Conservation (phyloP, 2,888 invertebrate genomes). For the Ectropis crepuscularia region DNA sequence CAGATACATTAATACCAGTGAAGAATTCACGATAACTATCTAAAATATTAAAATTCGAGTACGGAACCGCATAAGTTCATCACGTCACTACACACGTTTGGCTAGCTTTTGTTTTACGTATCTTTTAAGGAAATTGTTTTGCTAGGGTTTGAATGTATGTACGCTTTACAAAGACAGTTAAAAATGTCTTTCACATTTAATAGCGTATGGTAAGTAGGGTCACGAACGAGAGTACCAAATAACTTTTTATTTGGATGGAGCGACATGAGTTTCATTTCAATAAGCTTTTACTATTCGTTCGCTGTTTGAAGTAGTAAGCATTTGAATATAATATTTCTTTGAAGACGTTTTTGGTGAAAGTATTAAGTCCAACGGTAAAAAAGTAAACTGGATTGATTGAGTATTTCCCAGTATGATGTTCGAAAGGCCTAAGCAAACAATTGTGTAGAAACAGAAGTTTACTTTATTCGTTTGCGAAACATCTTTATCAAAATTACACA, state of each 20-base stretch:
- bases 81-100: not conserved
- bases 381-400: too few relatives aligned
- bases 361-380: too few relatives aligned
- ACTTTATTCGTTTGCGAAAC: too few relatives aligned
- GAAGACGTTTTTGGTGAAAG: too few relatives aligned
- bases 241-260: conserved; percentile 18
- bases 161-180: conserved; percentile 20
- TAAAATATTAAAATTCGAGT: too few relatives aligned
- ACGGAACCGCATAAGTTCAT: not conserved
- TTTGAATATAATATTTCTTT: not conserved
- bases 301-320: not conserved
- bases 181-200: conserved; percentile 30
- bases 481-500: too few relatives aligned
- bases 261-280: conserved; percentile 2
- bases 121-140: conserved; percentile 34
- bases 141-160: conserved; percentile 16
- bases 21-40: too few relatives aligned
- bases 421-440: too few relatives aligned
- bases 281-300: not conserved
- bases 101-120: conserved; percentile 24
- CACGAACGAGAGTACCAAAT: conserved; percentile 21
- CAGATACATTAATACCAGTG: too few relatives aligned
- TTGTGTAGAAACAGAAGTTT: too few relatives aligned
- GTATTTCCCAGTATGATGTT: too few relatives aligned
- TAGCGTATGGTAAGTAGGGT: conserved; percentile 24